Evolutionary conservation across 23 tunicate genomes (phyloP).

Genomic region (Halocynthia aurantium): DNA sequence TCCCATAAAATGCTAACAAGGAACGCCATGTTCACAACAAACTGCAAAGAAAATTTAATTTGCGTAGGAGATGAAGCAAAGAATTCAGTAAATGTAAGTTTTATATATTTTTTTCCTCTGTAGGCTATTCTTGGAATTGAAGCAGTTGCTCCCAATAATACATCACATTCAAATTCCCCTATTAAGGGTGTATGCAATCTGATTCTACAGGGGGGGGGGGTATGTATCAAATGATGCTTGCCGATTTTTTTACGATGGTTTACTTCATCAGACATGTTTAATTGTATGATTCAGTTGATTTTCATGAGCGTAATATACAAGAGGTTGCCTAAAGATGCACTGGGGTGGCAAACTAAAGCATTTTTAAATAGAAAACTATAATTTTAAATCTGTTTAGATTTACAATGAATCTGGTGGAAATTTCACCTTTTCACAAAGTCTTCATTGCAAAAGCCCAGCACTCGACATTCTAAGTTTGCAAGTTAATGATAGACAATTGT

Average conservation of each 20-base stretch:
- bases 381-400: slow-evolving; percentile 11
- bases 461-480: slow-evolving; percentile 42
- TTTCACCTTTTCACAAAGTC: not conserved
- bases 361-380: too few relatives aligned
- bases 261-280: too few relatives aligned
- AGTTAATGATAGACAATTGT: not conserved
- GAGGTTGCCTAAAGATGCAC: too few relatives aligned
- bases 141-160: too few relatives aligned
- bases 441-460: slow-evolving; percentile 37
- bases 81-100: slow-evolving; percentile 56
- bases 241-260: too few relatives aligned
- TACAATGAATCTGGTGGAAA: slow-evolving; percentile 26
- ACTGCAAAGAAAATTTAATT: slow-evolving; percentile 4
- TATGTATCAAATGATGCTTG: not conserved
- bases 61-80: slow-evolving; percentile 74
- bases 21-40: slow-evolving; percentile 31
- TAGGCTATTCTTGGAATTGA: too few relatives aligned
- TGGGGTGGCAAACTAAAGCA: too few relatives aligned
- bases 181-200: not conserved
- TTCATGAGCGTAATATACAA: too few relatives aligned
- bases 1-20: slow-evolving; percentile 65
- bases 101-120: not conserved
- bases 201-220: too few relatives aligned
- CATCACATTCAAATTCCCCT: too few relatives aligned
- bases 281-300: too few relatives aligned